These are phyloP conservation scores for Lithophane ornitopus DNA, from an alignment of 2,888 invertebrate genomes.

Conservation along the genomic window DNA sequence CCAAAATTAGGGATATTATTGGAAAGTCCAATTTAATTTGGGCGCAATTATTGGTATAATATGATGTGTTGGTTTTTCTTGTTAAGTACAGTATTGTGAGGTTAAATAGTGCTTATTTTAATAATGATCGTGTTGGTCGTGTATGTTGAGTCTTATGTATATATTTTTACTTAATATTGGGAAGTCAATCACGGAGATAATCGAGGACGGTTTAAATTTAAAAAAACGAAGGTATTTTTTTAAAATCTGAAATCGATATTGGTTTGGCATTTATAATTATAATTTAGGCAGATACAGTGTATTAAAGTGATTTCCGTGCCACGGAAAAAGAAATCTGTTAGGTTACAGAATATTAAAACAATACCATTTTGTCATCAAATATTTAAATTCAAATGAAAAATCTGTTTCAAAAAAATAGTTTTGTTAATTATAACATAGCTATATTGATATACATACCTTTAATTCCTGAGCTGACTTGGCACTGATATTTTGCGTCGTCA, in stretches of 20 bases:
- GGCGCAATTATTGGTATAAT: constrained; percentile 50
- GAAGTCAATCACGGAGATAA: background rate
- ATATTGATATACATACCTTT: constrained; percentile 81
- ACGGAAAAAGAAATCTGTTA: no score
- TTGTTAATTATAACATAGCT: background rate
- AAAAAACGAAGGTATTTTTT: background rate
- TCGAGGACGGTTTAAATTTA: background rate
- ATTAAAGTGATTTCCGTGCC: background rate
- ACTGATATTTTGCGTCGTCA: constrained; percentile 98
- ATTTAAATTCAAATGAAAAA: no score
- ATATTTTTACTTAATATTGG: background rate
- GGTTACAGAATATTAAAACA: background rate
- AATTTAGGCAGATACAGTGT: background rate
- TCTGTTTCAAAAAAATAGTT: no score
- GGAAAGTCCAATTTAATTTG: constrained; percentile 60
- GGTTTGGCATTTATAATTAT: background rate
- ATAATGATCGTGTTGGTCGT: constrained; percentile 25
- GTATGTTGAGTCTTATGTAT: background rate
- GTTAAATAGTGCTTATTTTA: constrained; percentile 38
- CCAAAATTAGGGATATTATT: constrained; percentile 64
- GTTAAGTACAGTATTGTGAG: constrained; percentile 36
- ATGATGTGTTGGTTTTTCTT: constrained; percentile 47
- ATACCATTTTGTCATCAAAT: background rate
- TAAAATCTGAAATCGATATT: background rate
- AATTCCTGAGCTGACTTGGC: constrained; percentile 97